phyloP scores from a whole-genome alignment of 2,797 vertebrate species.

The Gymnothorax reevesii region DNA sequence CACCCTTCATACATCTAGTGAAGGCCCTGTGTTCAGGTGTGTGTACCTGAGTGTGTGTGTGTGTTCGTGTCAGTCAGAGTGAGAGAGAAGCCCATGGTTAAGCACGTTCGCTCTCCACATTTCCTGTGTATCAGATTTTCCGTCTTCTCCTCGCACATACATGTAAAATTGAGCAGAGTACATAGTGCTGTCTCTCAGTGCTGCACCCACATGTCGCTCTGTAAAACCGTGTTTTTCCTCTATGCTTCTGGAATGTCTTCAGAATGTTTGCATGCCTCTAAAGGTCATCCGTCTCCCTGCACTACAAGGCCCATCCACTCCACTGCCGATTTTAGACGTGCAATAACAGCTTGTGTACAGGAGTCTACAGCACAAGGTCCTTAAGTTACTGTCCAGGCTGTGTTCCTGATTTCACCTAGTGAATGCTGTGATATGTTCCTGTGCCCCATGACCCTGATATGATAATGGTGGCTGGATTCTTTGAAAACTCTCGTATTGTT shows the following conservation, averaged over 20 bases:
- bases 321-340: not conserved
- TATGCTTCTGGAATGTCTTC: not conserved
- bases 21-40: not conserved
- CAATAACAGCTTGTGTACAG: not conserved
- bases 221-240: not conserved
- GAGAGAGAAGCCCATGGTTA: not conserved
- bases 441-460: too few species aligned
- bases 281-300: not conserved
- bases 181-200: not conserved
- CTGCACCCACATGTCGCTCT: not conserved
- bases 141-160: not conserved
- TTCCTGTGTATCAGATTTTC: not conserved
- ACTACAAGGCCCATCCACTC: not conserved
- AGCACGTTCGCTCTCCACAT: not conserved
- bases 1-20: too few species aligned
- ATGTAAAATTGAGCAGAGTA: not conserved
- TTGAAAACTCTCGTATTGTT: not conserved
- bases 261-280: not conserved
- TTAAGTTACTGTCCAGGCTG: not conserved
- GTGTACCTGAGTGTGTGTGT: conserved; percentile 46
- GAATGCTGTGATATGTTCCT: too few species aligned
- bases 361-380: not conserved
- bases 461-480: too few species aligned
- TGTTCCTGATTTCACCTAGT: too few species aligned
- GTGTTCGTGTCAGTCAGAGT: conserved; percentile 88